Conservation (phyloP, 1,140 invertebrate genomes). For the Drosophila mojavensis region DNA sequence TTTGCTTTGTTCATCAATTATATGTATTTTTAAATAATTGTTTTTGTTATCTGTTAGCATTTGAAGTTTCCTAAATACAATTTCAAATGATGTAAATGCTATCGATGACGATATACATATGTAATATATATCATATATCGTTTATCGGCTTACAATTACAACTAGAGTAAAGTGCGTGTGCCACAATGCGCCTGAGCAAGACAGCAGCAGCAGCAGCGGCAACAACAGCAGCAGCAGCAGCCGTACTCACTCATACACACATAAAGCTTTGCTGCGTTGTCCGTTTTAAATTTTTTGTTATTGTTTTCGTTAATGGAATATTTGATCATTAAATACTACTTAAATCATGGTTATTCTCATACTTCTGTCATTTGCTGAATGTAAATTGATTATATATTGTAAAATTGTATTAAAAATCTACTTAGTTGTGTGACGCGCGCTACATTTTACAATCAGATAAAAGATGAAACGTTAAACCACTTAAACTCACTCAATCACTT, state of each 20-base stretch:
- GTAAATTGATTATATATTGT: conserved; percentile 25
- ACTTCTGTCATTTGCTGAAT: conserved; percentile 22
- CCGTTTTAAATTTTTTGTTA: conserved; percentile 6
- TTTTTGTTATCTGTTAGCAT: conserved; percentile 12
- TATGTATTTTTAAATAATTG: conserved; percentile 43
- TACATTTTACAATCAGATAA: conserved; percentile 20
- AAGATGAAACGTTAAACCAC: conserved; percentile 1
- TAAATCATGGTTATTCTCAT: conserved; percentile 43
- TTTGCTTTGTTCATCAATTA: conserved; percentile 38
- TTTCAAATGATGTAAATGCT: conserved; percentile 56
- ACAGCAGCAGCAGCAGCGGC: conserved; percentile 19
- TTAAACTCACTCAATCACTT: too few species aligned
- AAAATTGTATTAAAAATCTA: conserved; percentile 31
- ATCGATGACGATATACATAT: conserved; percentile 46
- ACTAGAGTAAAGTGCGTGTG: conserved; percentile 40
- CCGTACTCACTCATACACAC: conserved; percentile 10
- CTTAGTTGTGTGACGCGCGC: conserved; percentile 4
- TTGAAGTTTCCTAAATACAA: conserved; percentile 40
- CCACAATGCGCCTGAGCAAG: conserved; percentile 33
- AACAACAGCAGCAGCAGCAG: conserved; percentile 11
- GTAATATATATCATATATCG: conserved; percentile 32
- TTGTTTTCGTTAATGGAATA: conserved; percentile 29
- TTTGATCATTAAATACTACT: conserved; percentile 47
- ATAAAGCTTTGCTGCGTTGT: conserved; percentile 10
- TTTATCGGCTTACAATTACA: conserved; percentile 41